These are phyloP conservation scores for Drosophila pectinifera DNA, from an alignment of 1,140 invertebrate species.

Conservation along the genomic window DNA sequence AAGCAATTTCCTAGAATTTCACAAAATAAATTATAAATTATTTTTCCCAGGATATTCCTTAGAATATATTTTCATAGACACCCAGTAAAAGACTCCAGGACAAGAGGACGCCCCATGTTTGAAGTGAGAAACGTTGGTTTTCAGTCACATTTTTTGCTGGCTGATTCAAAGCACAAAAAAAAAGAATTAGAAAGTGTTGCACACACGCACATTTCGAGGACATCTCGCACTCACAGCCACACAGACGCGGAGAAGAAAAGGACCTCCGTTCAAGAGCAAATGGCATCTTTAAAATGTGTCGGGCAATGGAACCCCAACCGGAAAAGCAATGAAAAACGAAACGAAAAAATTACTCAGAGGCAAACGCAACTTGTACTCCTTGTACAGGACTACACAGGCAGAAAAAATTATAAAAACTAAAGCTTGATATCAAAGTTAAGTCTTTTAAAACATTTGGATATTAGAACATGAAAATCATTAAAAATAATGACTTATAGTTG, in stretches of 20 bases:
- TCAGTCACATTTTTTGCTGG: neutral
- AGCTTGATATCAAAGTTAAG: too few species aligned
- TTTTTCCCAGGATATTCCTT: too few species aligned
- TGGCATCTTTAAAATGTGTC: constrained; percentile 62
- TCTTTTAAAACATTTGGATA: too few species aligned
- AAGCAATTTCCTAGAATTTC: neutral
- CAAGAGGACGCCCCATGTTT: neutral
- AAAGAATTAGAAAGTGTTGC: constrained; percentile 24
- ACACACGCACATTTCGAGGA: constrained; percentile 27
- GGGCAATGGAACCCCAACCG: constrained; percentile 38
- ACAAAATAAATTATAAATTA: too few species aligned
- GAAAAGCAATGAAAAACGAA: constrained; percentile 12
- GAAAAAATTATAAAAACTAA: too few species aligned
- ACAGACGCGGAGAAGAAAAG: neutral
- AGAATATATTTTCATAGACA: too few species aligned
- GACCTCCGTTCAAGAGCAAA: constrained; percentile 9
- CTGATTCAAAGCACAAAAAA: constrained; percentile 8
- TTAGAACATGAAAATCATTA: too few species aligned
- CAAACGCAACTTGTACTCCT: neutral
- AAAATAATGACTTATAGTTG: too few species aligned
- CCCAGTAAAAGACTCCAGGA: neutral
- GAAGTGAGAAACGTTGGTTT: neutral
- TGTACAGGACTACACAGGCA: neutral
- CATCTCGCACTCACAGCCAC: neutral
- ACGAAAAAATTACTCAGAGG: neutral